phyloP scores from a whole-genome alignment of 23 tunicate species.

The Diplosoma virens region DNA sequence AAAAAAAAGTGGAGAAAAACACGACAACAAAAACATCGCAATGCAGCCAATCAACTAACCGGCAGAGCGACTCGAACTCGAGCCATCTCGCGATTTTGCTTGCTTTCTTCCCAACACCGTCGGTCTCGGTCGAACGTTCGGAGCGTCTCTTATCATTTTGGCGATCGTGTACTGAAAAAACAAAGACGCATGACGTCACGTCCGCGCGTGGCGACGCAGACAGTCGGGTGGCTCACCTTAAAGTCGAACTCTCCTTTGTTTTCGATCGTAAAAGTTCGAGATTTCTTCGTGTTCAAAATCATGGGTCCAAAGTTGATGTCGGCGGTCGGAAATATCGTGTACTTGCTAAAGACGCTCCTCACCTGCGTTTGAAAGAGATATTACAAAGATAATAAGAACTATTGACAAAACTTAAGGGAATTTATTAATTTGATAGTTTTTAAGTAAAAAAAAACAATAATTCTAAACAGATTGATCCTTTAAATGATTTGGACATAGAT shows the following conservation, averaged over 20 bases:
- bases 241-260: conserved; percentile 98
- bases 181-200: too few species aligned
- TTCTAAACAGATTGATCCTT: too few species aligned
- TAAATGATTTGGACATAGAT: too few species aligned
- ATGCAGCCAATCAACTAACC: conserved; percentile 60
- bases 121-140: conserved; percentile 69
- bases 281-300: conserved; percentile 79
- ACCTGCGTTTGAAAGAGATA: conserved; percentile 30
- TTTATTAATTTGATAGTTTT: too few species aligned
- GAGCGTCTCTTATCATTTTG: conserved; percentile 74
- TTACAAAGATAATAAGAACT: too few species aligned
- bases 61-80: conserved; percentile 81
- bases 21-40: not conserved
- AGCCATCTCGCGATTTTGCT: conserved; percentile 79
- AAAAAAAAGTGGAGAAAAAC: too few species aligned
- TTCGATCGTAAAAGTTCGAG: conserved; percentile 72
- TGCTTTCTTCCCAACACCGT: conserved; percentile 78
- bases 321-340: conserved; percentile 73
- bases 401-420: too few species aligned
- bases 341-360: conserved; percentile 86
- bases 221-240: conserved; percentile 70
- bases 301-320: conserved; percentile 99
- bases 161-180: conserved; percentile 69
- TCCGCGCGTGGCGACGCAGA: too few species aligned
- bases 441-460: too few species aligned